Evolutionary conservation across 2,888 invertebrate genomes (phyloP), one percentile per base, ranked within the genome.

Genomic region (Pseudolycoriella hygida): DNA sequence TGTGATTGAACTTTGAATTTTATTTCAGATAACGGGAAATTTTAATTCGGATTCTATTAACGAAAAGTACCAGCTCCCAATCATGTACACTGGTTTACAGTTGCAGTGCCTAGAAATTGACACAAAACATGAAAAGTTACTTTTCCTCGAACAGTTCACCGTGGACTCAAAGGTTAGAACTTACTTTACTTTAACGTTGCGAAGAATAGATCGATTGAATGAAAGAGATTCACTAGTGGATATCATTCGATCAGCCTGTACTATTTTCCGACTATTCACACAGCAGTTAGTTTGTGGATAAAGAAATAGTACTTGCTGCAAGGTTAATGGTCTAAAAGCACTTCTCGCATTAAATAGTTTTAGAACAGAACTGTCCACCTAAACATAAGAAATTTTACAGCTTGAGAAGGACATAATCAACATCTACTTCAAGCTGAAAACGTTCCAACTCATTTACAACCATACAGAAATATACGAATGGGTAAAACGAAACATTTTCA

Each of bases 371-470:
- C n/a, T n/a, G n/a, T n/a, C n/a, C 15, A 17, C 17, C 44, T 34
- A 44, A n/a, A n/a, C n/a, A n/a, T n/a, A n/a, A n/a, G n/a, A n/a
- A n/a, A 17, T 42, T 18, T 50, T 53, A 42, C 43, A 64, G 60
- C 47, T 66, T 32, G 60, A 77, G 56, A 74, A 77, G 53, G 73
- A 74, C 42, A 69, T 76, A 8, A 60, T 80, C 2, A 77, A 80
- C 53, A 57, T 80, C 40, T 78, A 76, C 56, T 64, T 79, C 11
- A 76, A 77, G 56, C 66, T 86, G 37, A 79, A 81, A 59, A 77
- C 74, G 42, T 65, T 86, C 51, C 73, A 75, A 50, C 59, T 82
- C 4, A 74, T 71, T 17, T 87, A 85, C 53, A 74, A 77, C 56
- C 76, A 78, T 52, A 68, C 67, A 48, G 72, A 74, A 49, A 72